A percentile compares a stretch with the other conserved stretches of the same genome.
phyloP scores from a whole-genome alignment of 2,888 invertebrate genomes.

The Corbicula japonica region DNA sequence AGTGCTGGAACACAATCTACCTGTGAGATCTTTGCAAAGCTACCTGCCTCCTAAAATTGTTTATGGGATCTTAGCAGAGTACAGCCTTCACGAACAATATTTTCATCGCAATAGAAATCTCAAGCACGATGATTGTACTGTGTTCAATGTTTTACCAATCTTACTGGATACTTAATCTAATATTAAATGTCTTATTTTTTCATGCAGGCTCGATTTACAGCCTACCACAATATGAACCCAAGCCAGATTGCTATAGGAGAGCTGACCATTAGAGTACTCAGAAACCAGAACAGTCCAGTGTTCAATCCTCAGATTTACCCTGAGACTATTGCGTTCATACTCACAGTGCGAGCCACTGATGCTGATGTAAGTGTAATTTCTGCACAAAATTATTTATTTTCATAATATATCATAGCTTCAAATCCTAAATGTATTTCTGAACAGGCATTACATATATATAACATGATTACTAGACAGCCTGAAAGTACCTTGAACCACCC shows the following conservation, averaged over 20 bases:
- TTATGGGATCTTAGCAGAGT: no score
- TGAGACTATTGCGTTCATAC: conserved; percentile 88
- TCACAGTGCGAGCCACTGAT: conserved; percentile 93
- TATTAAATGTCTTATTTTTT: neutral
- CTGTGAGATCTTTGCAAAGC: no score
- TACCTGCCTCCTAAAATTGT: no score
- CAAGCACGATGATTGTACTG: no score
- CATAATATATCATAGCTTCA: neutral
- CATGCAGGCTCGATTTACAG: conserved; percentile 69
- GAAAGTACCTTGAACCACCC: no score
- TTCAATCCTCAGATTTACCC: conserved; percentile 67
- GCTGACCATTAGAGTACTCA: conserved; percentile 69
- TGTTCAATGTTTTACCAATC: no score
- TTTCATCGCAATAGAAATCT: no score
- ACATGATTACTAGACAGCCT: no score
- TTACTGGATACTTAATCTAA: no score
- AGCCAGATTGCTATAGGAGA: conserved; percentile 60
- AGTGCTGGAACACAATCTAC: no score
- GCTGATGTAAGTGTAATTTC: conserved; percentile 91
- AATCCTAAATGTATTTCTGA: neutral
- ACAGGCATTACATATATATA: no score
- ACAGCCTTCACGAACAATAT: no score
- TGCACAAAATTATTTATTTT: neutral
- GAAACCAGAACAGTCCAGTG: conserved; percentile 75
- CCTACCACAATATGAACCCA: conserved; percentile 74